Conservation (phyloP, 2,113 vertebrate species). For the Ornithorhynchus anatinus region DNA sequence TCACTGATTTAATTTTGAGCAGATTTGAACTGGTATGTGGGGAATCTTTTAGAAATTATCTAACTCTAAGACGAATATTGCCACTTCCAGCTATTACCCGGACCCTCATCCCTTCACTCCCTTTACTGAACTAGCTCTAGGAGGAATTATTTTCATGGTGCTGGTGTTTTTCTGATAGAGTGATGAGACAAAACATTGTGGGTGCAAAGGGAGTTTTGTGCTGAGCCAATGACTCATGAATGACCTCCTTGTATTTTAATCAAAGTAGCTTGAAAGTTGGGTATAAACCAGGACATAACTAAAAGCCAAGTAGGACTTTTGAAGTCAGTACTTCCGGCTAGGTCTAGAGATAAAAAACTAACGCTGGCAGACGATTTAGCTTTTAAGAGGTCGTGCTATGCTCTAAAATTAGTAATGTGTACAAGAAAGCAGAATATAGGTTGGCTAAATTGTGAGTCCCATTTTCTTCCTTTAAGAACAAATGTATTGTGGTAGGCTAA, state of each 20-base stretch:
- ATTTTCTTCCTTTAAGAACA: conserved; percentile 5
- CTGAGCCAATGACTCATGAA: not conserved
- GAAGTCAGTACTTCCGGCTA: not conserved
- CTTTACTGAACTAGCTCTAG: not conserved
- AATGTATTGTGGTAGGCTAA: not conserved
- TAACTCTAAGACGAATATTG: too few relatives aligned
- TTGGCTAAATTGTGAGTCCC: conserved; percentile 30
- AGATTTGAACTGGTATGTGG: too few relatives aligned
- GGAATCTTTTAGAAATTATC: too few relatives aligned
- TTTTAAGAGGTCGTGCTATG: not conserved
- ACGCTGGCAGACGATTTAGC: conserved; percentile 10
- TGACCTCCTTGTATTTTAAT: not conserved
- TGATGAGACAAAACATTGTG: not conserved
- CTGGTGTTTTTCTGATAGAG: not conserved
- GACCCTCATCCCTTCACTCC: not conserved
- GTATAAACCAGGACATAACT: conserved; percentile 21
- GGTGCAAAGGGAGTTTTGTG: not conserved
- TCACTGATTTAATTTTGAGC: too few relatives aligned
- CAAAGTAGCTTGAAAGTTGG: not conserved
- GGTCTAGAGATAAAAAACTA: not conserved
- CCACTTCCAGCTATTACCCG: too few relatives aligned
- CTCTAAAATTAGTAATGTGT: conserved; percentile 35
- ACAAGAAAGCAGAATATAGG: conserved; percentile 36
- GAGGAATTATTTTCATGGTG: not conserved
- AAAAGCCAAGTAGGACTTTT: not conserved